A percentile compares a stretch with the other conserved stretches of the same genome.
phyloP scores from a whole-genome alignment of 64 coral and sea anemone genomes.

The Exaiptasia diaphana region DNA sequence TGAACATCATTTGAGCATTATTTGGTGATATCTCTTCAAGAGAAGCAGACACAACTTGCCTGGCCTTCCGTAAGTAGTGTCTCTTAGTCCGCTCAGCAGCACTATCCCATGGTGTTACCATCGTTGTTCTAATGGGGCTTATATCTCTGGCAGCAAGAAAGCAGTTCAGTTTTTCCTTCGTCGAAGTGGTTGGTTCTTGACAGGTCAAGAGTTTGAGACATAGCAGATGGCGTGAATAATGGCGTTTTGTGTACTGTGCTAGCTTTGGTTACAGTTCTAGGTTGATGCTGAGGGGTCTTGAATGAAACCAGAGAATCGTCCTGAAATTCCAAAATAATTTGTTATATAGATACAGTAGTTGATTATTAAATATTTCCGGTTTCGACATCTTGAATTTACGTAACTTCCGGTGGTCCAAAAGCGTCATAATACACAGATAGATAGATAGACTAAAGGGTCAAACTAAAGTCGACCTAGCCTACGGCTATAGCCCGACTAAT shows the following conservation, averaged over 20 bases:
- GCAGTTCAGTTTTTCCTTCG: conserved; percentile 42
- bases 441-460: no score
- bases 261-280: conserved; percentile 24
- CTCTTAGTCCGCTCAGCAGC: conserved; percentile 47
- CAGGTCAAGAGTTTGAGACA: conserved; percentile 33
- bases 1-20: conserved; percentile 43
- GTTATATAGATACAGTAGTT: not conserved
- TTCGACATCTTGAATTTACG: no score
- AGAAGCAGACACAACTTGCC: conserved; percentile 32
- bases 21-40: conserved; percentile 56
- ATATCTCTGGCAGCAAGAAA: conserved; percentile 66
- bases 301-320: conserved; percentile 21
- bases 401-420: no score
- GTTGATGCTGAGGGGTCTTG: conserved; percentile 27
- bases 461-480: no score
- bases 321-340: not conserved
- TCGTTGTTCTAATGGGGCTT: conserved; percentile 53
- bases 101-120: conserved; percentile 48
- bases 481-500: no score
- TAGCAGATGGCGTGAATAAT: conserved; percentile 40
- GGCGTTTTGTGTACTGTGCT: conserved; percentile 29
- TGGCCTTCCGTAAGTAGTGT: conserved; percentile 61
- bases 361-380: not conserved
- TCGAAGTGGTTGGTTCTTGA: conserved; percentile 40
- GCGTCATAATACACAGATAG: no score